Conservation (phyloP, 1,140 invertebrate genomes). For the Homalodisca vitripennis region DNA sequence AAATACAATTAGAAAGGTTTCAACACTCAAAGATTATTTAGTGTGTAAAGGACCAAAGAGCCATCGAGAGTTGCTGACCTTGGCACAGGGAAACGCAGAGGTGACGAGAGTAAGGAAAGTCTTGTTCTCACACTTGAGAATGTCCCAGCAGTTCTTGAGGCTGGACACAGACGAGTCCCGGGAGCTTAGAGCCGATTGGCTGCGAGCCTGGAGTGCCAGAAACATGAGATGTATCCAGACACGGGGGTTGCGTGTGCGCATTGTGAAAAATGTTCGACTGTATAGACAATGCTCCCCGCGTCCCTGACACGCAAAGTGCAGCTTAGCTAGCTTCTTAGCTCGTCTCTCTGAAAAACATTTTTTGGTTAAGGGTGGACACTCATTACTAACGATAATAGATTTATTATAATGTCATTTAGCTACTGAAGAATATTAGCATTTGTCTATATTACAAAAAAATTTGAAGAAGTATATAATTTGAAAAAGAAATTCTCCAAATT, state of each 20-base stretch:
- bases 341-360: slow-evolving; percentile 63
- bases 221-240: slow-evolving; percentile 97
- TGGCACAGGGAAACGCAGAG: slow-evolving; percentile 84
- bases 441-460: no score
- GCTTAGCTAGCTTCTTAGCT: slow-evolving; percentile 79
- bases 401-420: no score
- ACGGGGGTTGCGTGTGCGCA: slow-evolving; percentile 82
- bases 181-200: slow-evolving; percentile 76
- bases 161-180: slow-evolving; percentile 78
- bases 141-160: slow-evolving; percentile 91
- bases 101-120: slow-evolving; percentile 89
- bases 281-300: slow-evolving; percentile 88
- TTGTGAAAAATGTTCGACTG: slow-evolving; percentile 76
- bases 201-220: slow-evolving; percentile 82
- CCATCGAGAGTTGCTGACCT: no score
- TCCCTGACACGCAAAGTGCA: slow-evolving; percentile 87
- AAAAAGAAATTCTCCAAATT: no score
- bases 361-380: no score
- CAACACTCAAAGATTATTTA: no score
- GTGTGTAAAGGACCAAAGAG: no score
- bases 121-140: slow-evolving; percentile 84
- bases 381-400: no score
- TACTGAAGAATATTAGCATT: no score
- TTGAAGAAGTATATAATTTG: no score
- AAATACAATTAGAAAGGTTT: no score